A percentile compares a stretch with the other conserved stretches of the same genome.
Evolutionary conservation across 2,113 vertebrate species (phyloP).

Genomic region (Cairina moschata): DNA sequence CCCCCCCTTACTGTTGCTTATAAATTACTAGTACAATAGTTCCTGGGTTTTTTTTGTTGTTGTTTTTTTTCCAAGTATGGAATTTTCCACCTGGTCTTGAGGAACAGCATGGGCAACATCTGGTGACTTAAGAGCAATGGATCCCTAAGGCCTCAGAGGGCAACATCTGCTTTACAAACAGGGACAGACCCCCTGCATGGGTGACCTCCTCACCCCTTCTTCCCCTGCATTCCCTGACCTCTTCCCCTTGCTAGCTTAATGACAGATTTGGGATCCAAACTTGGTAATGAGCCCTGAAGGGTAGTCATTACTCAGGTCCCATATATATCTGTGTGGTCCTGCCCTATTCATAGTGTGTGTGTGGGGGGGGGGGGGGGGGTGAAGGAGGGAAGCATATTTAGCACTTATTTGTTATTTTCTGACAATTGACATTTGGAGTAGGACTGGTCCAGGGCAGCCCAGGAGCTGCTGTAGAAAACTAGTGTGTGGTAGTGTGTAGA

Average conservation of each 20-base stretch:
- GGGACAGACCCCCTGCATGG: background rate
- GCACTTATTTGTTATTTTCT: background rate
- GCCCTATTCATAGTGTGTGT: background rate
- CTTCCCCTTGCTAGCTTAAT: conserved; percentile 45
- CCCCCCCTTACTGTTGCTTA: background rate
- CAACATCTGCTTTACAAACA: conserved; percentile 45
- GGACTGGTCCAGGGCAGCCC: background rate
- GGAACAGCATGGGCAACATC: conserved; percentile 28
- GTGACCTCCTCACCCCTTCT: conserved; percentile 56
- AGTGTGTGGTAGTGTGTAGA: fast-evolving
- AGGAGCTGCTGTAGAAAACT: background rate
- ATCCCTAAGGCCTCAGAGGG: conserved; percentile 10
- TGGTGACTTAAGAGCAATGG: conserved; percentile 25
- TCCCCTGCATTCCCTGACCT: conserved; percentile 9
- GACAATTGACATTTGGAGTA: background rate
- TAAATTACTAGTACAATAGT: background rate
- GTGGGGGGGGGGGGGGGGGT: too few relatives aligned
- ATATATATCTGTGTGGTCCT: background rate
- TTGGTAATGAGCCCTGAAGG: conserved; percentile 25
- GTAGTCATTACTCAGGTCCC: conserved; percentile 3
- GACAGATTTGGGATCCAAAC: conserved; percentile 50
- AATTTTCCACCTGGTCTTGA: conserved; percentile 50
- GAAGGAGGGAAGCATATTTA: background rate
- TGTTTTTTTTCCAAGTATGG: background rate
- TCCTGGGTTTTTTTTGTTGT: background rate